Evolutionary conservation across 2,888 invertebrate species (phyloP), one percentile per base, ranked within the genome.

Genomic region (Trichogramma dendrolimi): DNA sequence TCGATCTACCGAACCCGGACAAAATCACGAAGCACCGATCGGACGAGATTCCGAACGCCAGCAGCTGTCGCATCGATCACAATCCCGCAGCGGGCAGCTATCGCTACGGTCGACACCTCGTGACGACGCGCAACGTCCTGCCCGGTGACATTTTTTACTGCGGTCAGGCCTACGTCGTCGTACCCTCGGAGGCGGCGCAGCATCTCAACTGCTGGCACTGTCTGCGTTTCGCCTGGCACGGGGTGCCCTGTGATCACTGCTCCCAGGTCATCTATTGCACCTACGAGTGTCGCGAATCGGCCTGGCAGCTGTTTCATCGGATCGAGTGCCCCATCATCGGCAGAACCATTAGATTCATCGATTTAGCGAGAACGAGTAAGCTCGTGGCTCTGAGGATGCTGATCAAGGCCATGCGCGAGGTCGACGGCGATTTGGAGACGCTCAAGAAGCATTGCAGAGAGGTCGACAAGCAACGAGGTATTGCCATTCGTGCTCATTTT

Each of bases 161-260:
- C 5, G 56, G 50, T 7, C 41, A 52, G 1, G 43, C 60, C 0
- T 63, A 65, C 54, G 50, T 51, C 4, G 8, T 6, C 2, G 39
- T 44, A 1, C 62, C 65, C 1, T 56, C 50, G 47, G 53, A 60
- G 44, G 2, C 14, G 4, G 44, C 40, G 7, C 3, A 48, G 4
- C 38, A 65, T 42, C 55, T 14, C 10, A 47, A 65, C 50, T 65
- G 65, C 41, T 62, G 61, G 44, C 65, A 63, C 48, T 65, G 65
- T n/a, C 40, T 65, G 11, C 44, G 27, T 4, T 65, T 61, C 44
- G 43, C 11, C 3, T 65, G 65, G 65, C 46, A 58, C 0, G 47
- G 39, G 1, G 1, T 62, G n/a, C 61, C 65, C 2, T 65, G 65
- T 38, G 11, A 44, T 0, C 40, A 40, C 0, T 65, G 65, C 27